Evolutionary conservation across 2,888 invertebrate genomes (phyloP).

Genomic region (Gastracanthus pulcherrimus): DNA sequence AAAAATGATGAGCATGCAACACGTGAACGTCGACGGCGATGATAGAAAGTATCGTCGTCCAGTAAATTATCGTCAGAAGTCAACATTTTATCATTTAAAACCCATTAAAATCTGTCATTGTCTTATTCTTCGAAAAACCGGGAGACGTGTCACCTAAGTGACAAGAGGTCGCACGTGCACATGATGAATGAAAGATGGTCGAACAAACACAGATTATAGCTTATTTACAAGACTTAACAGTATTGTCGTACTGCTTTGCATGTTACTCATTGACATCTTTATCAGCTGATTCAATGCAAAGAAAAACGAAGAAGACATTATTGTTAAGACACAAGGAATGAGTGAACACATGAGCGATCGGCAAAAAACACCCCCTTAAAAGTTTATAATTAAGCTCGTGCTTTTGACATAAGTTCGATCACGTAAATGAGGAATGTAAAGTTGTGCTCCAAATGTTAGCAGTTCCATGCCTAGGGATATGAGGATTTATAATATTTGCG

Average conservation of each 20-base stretch:
- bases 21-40: conserved; percentile 52
- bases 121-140: conserved; percentile 25
- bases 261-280: background rate
- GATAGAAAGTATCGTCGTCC: conserved; percentile 29
- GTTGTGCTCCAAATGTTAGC: conserved; percentile 43
- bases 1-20: conserved; percentile 60
- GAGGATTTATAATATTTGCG: conserved; percentile 11
- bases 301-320: conserved; percentile 36
- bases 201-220: conserved; percentile 30
- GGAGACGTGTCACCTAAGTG: conserved; percentile 2
- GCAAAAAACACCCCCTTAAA: conserved; percentile 12
- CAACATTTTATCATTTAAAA: conserved; percentile 1
- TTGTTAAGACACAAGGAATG: conserved; percentile 42
- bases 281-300: conserved; percentile 31
- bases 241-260: conserved; percentile 41
- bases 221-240: conserved; percentile 45
- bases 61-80: conserved; percentile 15
- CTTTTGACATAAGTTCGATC: conserved; percentile 20
- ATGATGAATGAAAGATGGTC: conserved; percentile 44
- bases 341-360: conserved; percentile 5
- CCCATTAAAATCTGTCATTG: conserved; percentile 12
- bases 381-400: conserved; percentile 43
- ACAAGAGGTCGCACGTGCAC: conserved; percentile 20
- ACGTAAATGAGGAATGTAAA: conserved; percentile 29
- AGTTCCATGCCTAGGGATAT: conserved; percentile 49